Conservation (phyloP, 2,888 invertebrate genomes). For the Cheilosia urbana region DNA sequence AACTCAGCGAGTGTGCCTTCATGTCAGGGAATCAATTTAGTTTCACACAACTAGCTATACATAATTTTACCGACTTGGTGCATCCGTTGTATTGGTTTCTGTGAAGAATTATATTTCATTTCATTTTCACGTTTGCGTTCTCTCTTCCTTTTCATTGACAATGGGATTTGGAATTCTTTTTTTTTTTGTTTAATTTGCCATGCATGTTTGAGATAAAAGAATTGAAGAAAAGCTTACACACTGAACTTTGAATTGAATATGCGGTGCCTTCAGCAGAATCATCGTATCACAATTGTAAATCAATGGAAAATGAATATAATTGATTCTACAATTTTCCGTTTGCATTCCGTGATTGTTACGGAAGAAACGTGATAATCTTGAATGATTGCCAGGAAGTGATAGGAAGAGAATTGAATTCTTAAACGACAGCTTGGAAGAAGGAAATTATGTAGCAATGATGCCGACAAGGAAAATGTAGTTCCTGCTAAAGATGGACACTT, state of each 20-base stretch:
- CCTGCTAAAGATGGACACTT: too few relatives aligned
- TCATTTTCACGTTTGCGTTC: background rate
- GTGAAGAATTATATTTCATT: background rate
- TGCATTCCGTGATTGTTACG: background rate
- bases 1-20: background rate
- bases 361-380: slow-evolving; percentile 62
- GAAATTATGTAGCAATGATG: slow-evolving; percentile 7
- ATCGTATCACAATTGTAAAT: slow-evolving; percentile 57
- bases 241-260: background rate
- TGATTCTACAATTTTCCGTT: slow-evolving; percentile 25
- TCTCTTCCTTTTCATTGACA: background rate
- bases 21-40: slow-evolving; percentile 34
- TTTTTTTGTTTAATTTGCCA: slow-evolving; percentile 40
- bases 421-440: background rate
- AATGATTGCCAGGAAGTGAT: slow-evolving; percentile 65
- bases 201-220: slow-evolving; percentile 45
- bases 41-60: background rate
- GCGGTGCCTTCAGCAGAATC: slow-evolving; percentile 25
- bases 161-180: background rate
- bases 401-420: slow-evolving; percentile 32
- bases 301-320: slow-evolving; percentile 61
- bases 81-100: slow-evolving; percentile 30
- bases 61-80: background rate
- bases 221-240: slow-evolving; percentile 13
- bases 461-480: background rate